A percentile compares a stretch with the other conserved stretches of the same genome.
These are phyloP conservation scores for Ramazzottius varieornatus DNA, from an alignment of 2,888 invertebrate genomes.

Conservation along the genomic window DNA sequence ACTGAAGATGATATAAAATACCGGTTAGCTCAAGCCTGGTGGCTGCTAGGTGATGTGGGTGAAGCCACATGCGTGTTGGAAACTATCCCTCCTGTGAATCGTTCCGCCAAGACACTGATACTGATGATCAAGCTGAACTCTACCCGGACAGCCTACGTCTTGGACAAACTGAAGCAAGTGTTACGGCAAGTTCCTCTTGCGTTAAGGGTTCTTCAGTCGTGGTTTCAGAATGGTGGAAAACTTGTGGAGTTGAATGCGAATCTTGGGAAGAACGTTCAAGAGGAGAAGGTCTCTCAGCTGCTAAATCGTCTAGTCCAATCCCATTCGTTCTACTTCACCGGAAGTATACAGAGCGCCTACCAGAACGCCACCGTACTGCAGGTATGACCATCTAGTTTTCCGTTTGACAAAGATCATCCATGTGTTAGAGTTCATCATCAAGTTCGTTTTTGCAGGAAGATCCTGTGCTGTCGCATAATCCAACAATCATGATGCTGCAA, in stretches of 20 bases:
- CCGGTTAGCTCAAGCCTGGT: background rate
- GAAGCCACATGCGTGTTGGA: background rate
- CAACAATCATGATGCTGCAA: background rate
- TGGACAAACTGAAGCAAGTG: conserved; percentile 1
- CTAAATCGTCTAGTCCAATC: background rate
- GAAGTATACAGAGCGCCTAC: background rate
- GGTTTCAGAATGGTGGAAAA: background rate
- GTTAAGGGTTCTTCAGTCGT: background rate
- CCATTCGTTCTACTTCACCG: background rate
- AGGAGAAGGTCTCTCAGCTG: background rate
- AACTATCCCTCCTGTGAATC: background rate
- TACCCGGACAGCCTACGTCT: background rate
- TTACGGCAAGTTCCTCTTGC: background rate
- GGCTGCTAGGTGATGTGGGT: background rate
- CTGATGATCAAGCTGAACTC: background rate
- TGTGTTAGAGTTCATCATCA: background rate
- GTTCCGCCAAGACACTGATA: background rate
- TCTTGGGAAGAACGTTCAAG: background rate
- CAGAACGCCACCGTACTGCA: background rate
- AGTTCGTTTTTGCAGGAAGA: background rate
- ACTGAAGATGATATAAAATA: background rate
- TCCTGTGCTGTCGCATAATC: background rate
- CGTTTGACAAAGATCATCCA: background rate
- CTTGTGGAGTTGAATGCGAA: background rate
- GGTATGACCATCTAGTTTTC: background rate